Evolutionary conservation across 2,113 vertebrate species (phyloP).

Genomic region (Eolophus roseicapilla): DNA sequence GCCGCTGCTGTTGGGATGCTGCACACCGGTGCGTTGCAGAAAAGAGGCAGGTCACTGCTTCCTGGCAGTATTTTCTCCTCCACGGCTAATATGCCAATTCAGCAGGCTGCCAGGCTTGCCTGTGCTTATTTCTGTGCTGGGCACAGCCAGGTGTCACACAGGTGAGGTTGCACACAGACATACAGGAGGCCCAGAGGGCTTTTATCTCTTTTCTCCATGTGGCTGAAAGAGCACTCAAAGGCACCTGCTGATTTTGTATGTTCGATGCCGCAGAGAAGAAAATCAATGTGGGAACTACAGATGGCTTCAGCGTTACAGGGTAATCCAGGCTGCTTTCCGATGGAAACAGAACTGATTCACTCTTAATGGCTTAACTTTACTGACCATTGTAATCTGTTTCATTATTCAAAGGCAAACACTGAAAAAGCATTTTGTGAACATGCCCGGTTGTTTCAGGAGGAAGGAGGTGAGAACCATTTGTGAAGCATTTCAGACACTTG

Average conservation of each 20-base stretch:
- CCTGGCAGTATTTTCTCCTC: slow-evolving; percentile 20
- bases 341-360: slow-evolving; percentile 33
- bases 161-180: slow-evolving; percentile 32
- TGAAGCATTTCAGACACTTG: slow-evolving; percentile 1
- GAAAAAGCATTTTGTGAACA: slow-evolving; percentile 31
- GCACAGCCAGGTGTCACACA: slow-evolving; percentile 63
- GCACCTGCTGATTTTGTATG: slow-evolving; percentile 55
- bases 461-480: slow-evolving; percentile 16
- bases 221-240: slow-evolving; percentile 42
- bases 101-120: slow-evolving; percentile 43
- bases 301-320: slow-evolving; percentile 22
- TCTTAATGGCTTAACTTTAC: slow-evolving; percentile 33
- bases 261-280: not conserved
- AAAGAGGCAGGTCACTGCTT: slow-evolving; percentile 34
- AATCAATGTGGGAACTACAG: slow-evolving; percentile 54
- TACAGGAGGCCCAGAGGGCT: slow-evolving; percentile 19
- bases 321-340: slow-evolving; percentile 31
- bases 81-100: slow-evolving; percentile 11
- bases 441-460: not conserved
- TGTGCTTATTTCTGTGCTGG: slow-evolving; percentile 37
- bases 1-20: not conserved
- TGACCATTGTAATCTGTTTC: slow-evolving; percentile 47
- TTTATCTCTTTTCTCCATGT: slow-evolving; percentile 47
- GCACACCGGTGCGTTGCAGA: not conserved
- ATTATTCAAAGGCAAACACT: slow-evolving; percentile 51